A percentile compares a stretch with the other conserved stretches of the same genome.
These are phyloP conservation scores for Halcyon senegalensis DNA, from an alignment of 2,113 vertebrate species.

Conservation along the genomic window DNA sequence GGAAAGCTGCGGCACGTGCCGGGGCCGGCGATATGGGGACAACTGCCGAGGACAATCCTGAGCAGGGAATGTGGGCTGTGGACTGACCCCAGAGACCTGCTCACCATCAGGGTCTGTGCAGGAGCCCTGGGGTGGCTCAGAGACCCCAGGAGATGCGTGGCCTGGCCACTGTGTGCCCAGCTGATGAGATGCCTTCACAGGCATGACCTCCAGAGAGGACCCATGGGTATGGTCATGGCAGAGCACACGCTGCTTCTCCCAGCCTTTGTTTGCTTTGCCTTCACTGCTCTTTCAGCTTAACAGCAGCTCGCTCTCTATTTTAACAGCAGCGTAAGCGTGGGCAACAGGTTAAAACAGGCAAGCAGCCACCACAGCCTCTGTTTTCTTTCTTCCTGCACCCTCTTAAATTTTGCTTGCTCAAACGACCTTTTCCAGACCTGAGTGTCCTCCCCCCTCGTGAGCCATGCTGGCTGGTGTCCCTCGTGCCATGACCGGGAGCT, in stretches of 20 bases:
- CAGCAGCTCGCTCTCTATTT: neutral
- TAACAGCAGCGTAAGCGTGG: neutral
- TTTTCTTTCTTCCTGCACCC: neutral
- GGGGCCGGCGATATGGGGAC: fast-evolving
- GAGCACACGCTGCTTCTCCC: neutral
- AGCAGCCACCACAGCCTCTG: neutral
- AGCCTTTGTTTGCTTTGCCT: neutral
- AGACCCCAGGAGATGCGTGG: fast-evolving
- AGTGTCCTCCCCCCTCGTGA: neutral
- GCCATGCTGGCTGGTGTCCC: neutral
- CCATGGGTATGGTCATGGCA: neutral
- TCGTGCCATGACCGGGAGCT: fast-evolving
- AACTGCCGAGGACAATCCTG: neutral
- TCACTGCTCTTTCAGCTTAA: neutral
- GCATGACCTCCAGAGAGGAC: fast-evolving
- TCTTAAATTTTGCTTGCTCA: neutral
- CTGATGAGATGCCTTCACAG: neutral
- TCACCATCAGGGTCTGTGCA: fast-evolving
- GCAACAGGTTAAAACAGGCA: neutral
- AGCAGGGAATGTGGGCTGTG: neutral
- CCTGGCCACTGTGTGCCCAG: neutral
- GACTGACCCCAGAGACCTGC: neutral
- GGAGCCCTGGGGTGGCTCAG: neutral
- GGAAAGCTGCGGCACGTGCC: fast-evolving
- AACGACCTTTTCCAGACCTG: neutral